These are phyloP conservation scores for Tetranychus urticae DNA, from an alignment of 1,140 invertebrate species.

Conservation along the genomic window DNA sequence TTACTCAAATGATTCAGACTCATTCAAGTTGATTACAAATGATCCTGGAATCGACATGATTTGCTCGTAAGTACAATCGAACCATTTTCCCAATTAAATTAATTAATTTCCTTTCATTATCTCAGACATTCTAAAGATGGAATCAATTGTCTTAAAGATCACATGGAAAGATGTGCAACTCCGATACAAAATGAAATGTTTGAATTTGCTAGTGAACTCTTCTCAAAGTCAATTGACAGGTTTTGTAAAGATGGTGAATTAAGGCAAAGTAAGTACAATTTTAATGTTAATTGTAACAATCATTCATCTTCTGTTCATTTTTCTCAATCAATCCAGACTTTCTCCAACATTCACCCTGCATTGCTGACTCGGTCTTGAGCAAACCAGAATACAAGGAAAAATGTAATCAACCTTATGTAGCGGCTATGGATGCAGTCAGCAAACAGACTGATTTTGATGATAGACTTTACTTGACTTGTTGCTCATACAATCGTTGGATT, in stretches of 20 bases:
- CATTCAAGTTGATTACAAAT: constrained; percentile 9
- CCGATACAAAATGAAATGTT: constrained; percentile 15
- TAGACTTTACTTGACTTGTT: not conserved
- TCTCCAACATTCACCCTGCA: constrained; percentile 9
- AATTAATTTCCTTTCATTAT: no score
- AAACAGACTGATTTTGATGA: not conserved
- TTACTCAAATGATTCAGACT: constrained; percentile 10
- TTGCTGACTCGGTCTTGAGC: constrained; percentile 7
- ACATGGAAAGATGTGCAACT: constrained; percentile 15
- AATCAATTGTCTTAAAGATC: constrained; percentile 12
- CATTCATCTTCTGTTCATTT: no score
- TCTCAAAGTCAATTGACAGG: constrained; percentile 11
- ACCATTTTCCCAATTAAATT: no score
- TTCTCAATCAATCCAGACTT: not conserved
- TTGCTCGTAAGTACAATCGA: constrained; percentile 12
- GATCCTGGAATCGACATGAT: constrained; percentile 11
- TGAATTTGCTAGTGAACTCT: constrained; percentile 13
- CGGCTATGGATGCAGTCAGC: not conserved
- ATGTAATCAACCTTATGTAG: constrained; percentile 3
- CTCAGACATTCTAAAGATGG: constrained; percentile 3
- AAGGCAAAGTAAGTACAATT: constrained; percentile 1
- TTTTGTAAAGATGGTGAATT: constrained; percentile 11
- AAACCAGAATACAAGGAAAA: constrained; percentile 1
- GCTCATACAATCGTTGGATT: not conserved
- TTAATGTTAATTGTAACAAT: no score